Evolutionary conservation across 1,140 invertebrate genomes (phyloP), one percentile per base, ranked within the genome.

Genomic region (Zophobas morio): DNA sequence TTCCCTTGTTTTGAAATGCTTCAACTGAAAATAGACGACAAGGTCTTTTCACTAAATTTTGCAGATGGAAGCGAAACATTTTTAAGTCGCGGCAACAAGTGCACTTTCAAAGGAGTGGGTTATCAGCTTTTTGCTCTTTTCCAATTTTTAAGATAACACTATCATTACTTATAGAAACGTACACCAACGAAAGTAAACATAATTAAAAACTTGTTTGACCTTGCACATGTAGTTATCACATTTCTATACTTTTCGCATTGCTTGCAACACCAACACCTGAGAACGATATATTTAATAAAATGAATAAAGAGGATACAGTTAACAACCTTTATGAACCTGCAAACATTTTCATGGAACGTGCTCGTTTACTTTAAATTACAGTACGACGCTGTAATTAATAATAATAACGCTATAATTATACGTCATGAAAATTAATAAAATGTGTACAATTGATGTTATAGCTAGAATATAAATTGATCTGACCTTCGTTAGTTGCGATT

Each of bases 161-260:
- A 39, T 42, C 46, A 66, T 37, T 20, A 32, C 20, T 66, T 8
- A 40, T 46, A 46, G 6, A 2, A 46, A 46, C 40, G 40, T 46
- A 46, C 33, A 66, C n/a, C 34, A 66, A 46, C 39, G 39, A 66
- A 66, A 66, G 60, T 66, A 66, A 66, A 66, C 60, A 66, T 39
- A 66, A 66, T 40, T 5, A 63, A 51, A 3, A 20, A 66, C 60
- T 40, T 1, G 60, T 2, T 40, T 66, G 60, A 46, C 60, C 60
- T 66, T 66, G 60, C 56, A 39, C 5, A 60, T n/a, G 33, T 66
- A n/a, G n/a, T n/a, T n/a, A n/a, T n/a, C n/a, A n/a, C n/a, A n/a
- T n/a, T n/a, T n/a, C n/a, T 66, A 66, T 66, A 37, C 34, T 60
- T 35, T 8, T 60, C n/a, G 34, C 56, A 60, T 37, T 46, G 6